Base-by-base conservation (phyloP, 2,888 invertebrate species). In the Rotaria magnacalcarata region DNA sequence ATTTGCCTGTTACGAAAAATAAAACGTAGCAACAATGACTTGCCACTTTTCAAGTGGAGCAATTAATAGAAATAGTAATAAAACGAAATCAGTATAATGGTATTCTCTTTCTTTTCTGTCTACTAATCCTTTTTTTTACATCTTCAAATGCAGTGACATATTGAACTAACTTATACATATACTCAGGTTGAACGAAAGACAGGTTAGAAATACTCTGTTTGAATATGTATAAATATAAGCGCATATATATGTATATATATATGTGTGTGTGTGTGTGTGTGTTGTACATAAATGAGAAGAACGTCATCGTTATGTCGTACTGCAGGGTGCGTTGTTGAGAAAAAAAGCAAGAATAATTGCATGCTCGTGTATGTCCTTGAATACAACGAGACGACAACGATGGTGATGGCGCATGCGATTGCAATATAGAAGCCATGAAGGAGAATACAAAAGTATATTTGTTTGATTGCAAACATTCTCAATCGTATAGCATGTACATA, bases 341-440 rank as follows among this genome's bases (percentile, higher is more conserved):
- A 67, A 67, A 67, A 19, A 67, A 41, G 67, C 67, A 67, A 67
- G 67, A 67, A 67, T 67, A 67, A 67, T 67, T 67, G 67, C 34
- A 7, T 34, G 34, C 67, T 67, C 67, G 34, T 67, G 27, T 67
- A 19, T 19, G 67, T 34, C 67, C 67, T 67, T 67, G 67, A 67
- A 67, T 41, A 67, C 67, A 67, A 67, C 34, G 34, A 34, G 67
- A 67, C 67, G 27, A 67, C 67, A 24, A 67, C 67, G 67, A 67
- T 67, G 67, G 24, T 67, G 67, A 34, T 41, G 67, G 67, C 27
- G 34, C 67, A 67, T 6, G 34, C 34, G 67, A 67, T 67, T 27
- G 34, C 27, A 34, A 41, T 67, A 67, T 34, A 1, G 67, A 67
- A 67, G 34, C 67, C 16, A 67, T 16, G 5, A 34, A 67, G 16